These are phyloP conservation scores for Philopedon plagiatum DNA, from an alignment of 2,888 invertebrate species.

Conservation along the genomic window DNA sequence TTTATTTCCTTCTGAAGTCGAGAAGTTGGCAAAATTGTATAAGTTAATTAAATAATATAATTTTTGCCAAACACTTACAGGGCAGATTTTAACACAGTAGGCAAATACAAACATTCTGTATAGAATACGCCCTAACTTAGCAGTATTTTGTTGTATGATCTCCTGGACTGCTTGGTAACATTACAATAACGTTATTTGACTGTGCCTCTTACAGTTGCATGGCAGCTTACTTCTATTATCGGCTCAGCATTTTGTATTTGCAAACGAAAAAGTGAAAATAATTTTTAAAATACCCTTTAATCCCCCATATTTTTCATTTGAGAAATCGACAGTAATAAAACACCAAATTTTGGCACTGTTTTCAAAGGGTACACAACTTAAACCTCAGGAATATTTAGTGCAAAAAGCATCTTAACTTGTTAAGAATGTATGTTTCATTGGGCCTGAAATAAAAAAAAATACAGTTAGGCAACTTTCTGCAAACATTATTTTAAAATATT, in stretches of 20 bases:
- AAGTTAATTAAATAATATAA: too few relatives aligned
- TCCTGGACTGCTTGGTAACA: conserved; percentile 51
- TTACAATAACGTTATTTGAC: background rate
- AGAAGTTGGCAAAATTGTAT: too few relatives aligned
- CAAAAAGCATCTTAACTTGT: conserved; percentile 22
- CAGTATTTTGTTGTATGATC: conserved; percentile 1
- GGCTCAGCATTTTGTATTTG: background rate
- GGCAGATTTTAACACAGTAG: conserved; percentile 29
- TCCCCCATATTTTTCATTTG: conserved; percentile 48
- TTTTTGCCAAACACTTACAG: too few relatives aligned
- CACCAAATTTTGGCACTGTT: conserved; percentile 66
- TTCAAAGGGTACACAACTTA: conserved; percentile 24
- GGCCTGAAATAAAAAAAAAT: conserved; percentile 66
- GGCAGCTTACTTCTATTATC: background rate
- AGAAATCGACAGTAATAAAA: conserved; percentile 33
- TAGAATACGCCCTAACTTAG: conserved; percentile 14
- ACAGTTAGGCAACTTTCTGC: conserved; percentile 57
- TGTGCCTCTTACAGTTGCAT: conserved; percentile 34
- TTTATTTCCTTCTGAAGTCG: too few relatives aligned
- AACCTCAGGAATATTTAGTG: conserved; percentile 27
- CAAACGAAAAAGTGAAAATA: background rate
- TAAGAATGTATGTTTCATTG: conserved; percentile 65
- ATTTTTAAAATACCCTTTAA: conserved; percentile 51
- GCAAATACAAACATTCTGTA: conserved; percentile 19
- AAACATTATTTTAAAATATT: conserved; percentile 16